A percentile compares a stretch with the other conserved stretches of the same genome.
Evolutionary conservation across 1,140 invertebrate species (phyloP).

Genomic region (Achroia grisella): DNA sequence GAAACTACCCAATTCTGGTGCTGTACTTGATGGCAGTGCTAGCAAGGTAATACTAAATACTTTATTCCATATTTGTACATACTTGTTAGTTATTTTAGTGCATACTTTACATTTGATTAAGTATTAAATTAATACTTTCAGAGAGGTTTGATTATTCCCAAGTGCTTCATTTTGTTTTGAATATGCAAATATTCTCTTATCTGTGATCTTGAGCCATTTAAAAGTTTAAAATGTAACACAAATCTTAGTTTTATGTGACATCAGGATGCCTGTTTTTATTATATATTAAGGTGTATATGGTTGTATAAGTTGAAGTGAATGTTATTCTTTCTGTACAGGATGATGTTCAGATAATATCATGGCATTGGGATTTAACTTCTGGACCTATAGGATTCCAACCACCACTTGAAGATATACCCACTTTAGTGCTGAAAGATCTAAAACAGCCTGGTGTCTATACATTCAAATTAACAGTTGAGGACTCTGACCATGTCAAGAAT

Average conservation of each 20-base stretch:
- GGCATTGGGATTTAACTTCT: slow-evolving; percentile 93
- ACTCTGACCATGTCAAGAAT: slow-evolving; percentile 91
- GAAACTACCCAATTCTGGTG: slow-evolving; percentile 90
- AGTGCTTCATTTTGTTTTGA: too few species aligned
- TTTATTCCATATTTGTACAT: too few species aligned
- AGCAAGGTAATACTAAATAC: slow-evolving; percentile 55
- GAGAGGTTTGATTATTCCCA: too few species aligned
- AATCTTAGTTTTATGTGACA: too few species aligned
- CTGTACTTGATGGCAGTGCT: slow-evolving; percentile 88
- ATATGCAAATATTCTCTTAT: too few species aligned
- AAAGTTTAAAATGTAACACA: too few species aligned
- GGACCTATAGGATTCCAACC: slow-evolving; percentile 90
- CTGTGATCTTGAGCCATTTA: too few species aligned
- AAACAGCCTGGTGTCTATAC: slow-evolving; percentile 92
- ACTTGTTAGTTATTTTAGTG: too few species aligned
- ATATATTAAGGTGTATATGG: too few species aligned
- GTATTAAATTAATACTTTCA: too few species aligned
- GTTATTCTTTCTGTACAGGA: slow-evolving; percentile 65
- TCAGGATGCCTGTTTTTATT: too few species aligned
- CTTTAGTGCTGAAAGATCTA: slow-evolving; percentile 87
- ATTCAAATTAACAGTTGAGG: slow-evolving; percentile 94
- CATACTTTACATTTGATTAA: too few species aligned
- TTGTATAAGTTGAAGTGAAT: background rate
- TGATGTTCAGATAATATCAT: slow-evolving; percentile 88
- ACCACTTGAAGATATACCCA: slow-evolving; percentile 84